Evolutionary conservation across 2,113 vertebrate genomes (phyloP).

Genomic region (Charina bottae): DNA sequence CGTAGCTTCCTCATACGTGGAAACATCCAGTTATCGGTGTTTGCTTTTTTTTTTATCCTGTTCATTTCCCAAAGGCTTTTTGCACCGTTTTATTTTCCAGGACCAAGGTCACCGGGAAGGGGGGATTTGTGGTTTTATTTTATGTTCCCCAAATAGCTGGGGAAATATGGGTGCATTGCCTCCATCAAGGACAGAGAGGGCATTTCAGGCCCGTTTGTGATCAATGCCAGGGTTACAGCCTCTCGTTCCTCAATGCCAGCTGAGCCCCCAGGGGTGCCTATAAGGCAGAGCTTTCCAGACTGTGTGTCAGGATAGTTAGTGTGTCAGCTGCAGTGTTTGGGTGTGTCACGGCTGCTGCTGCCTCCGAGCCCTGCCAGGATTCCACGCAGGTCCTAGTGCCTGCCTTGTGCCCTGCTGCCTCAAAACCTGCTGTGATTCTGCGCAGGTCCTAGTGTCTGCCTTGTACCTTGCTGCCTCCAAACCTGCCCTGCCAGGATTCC

Average conservation of each 20-base stretch:
- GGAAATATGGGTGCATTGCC: neutral
- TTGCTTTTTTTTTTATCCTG: neutral
- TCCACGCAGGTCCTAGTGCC: too few species aligned
- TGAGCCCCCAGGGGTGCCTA: neutral
- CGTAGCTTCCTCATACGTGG: neutral
- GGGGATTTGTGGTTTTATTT: neutral
- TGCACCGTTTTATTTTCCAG: neutral
- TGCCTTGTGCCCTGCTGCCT: too few species aligned
- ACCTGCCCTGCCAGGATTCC: too few species aligned
- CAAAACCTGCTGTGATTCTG: too few species aligned
- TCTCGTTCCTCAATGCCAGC: neutral
- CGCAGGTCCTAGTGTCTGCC: too few species aligned
- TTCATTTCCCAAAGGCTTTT: neutral
- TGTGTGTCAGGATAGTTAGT: too few species aligned
- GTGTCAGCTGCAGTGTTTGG: too few species aligned
- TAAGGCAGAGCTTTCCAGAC: too few species aligned
- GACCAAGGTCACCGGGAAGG: neutral
- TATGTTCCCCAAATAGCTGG: neutral
- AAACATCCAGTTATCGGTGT: neutral
- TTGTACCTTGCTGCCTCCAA: too few species aligned
- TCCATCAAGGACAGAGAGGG: neutral
- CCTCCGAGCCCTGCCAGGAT: too few species aligned
- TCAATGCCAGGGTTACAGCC: neutral
- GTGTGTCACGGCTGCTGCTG: too few species aligned
- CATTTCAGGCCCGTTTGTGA: neutral